A percentile compares a stretch with the other conserved stretches of the same genome.
phyloP scores from a whole-genome alignment of 2,888 invertebrate genomes.

The Oligia fasciuncula region DNA sequence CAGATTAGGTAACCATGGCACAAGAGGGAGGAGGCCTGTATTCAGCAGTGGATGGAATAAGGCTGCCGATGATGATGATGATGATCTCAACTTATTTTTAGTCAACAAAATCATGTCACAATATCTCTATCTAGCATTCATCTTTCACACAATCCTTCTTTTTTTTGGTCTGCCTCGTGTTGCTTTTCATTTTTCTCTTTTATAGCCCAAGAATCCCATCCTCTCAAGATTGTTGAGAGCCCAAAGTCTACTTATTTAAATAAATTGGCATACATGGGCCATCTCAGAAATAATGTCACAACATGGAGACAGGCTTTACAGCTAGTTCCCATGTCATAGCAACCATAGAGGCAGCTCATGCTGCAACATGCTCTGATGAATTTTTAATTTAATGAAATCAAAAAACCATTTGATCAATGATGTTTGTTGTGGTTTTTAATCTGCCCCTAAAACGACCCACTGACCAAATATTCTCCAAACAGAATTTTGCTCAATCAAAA shows the following conservation, averaged over 20 bases:
- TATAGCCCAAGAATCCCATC: not conserved
- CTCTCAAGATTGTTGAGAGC: not conserved
- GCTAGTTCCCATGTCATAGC: not conserved
- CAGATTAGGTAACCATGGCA: too few relatives aligned
- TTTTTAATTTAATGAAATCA: not conserved
- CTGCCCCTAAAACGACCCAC: too few relatives aligned
- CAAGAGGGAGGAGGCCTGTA: not conserved
- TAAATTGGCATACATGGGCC: not conserved
- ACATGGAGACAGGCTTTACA: not conserved
- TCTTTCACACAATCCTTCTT: not conserved
- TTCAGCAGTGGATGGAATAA: not conserved
- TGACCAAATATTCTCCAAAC: not conserved
- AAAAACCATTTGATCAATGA: not conserved
- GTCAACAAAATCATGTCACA: not conserved
- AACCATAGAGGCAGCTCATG: not conserved
- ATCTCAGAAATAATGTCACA: not conserved
- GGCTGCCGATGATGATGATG: not conserved
- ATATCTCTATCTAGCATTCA: not conserved
- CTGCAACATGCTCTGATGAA: not conserved
- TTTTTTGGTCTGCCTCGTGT: not conserved
- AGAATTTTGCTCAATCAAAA: not conserved
- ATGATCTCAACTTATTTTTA: not conserved
- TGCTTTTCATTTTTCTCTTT: not conserved
- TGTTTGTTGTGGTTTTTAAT: not conserved
- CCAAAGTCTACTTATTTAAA: too few relatives aligned